Conservation (phyloP, 2,797 vertebrate species). For the Anas capensis region DNA sequence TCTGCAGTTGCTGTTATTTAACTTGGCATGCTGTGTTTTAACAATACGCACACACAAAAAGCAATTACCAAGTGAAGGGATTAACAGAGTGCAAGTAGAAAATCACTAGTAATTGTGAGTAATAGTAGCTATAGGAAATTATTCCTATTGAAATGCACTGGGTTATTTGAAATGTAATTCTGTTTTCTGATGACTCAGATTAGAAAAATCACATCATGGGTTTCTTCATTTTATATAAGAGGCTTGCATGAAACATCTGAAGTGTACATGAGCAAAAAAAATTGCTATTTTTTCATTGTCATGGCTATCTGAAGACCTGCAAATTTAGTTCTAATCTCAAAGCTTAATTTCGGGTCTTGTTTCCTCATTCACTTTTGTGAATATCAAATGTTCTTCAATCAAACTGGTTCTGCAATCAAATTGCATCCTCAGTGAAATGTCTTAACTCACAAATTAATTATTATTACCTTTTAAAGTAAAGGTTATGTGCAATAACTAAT, state of each 20-base stretch:
- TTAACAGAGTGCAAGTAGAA: slow-evolving; percentile 36
- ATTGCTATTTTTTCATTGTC: neutral
- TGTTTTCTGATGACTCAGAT: neutral
- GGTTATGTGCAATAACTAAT: neutral
- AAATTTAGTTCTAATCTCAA: neutral
- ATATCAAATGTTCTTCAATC: neutral
- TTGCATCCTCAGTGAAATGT: neutral
- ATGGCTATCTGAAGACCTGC: neutral
- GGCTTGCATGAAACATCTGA: neutral
- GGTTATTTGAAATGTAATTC: slow-evolving; percentile 40
- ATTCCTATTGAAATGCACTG: neutral
- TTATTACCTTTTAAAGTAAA: neutral
- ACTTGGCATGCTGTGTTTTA: slow-evolving; percentile 45
- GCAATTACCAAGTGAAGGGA: slow-evolving; percentile 17
- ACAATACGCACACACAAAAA: neutral
- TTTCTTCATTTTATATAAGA: neutral
- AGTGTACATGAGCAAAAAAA: neutral
- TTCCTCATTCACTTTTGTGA: neutral
- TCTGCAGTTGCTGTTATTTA: neutral
- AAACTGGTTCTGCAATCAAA: neutral
- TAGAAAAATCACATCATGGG: neutral
- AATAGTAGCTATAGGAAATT: slow-evolving; percentile 35
- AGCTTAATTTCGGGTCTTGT: neutral
- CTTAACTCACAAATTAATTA: neutral
- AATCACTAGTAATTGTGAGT: slow-evolving; percentile 52